Base-by-base conservation (phyloP, 2,113 vertebrate genomes). In the Oceanites oceanicus region DNA sequence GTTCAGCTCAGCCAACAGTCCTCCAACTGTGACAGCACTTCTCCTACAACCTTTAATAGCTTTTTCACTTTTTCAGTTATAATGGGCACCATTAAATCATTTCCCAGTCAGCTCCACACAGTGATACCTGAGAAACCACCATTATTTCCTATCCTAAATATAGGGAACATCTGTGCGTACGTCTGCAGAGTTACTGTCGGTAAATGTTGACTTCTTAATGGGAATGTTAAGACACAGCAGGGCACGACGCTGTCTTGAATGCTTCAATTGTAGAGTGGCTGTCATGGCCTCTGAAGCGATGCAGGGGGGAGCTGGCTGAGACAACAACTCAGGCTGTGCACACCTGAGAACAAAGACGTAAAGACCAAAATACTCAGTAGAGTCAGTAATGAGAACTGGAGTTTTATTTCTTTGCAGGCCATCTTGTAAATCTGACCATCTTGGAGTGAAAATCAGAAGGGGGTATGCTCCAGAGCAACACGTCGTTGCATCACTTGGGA, bases 271-370 rank as follows among this genome's bases (percentile, higher is more conserved):
- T 8, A 84, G 38, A 42, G 55, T 25, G 16, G 15, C 61, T 71
- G 45, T 30, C 0, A 0, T 16, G 67, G 72, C 44, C 76, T 91
- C n/a, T 1, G 27, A 38, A 67, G n/a, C 0, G 0, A 36, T 44
- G 25, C 11, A 15, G 59, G 50, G 50, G 23, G 45, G 83, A 61
- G 15, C 7, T 61, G 40, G 42, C 20, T n/a, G 56, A 44, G 62
- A 30, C 32, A 20, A 0, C 7, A 17, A 15, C 40, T 52, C 66
- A 44, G 74, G 34, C 36, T 85, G 71, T 23, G 53, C 18, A 18
- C 27, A 34, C n/a, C 68, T n/a, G 44, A 53, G 73, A 47, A 6
- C 20, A 76, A 36, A 21, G 1, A 12, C 1, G 10, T 25, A 19
- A 52, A 68, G 38, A 25, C 20, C 1, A 0, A 61, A 76, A 55